These are phyloP conservation scores for Lasioglossum baleicum DNA, from an alignment of 1,140 invertebrate genomes.

Conservation along the genomic window DNA sequence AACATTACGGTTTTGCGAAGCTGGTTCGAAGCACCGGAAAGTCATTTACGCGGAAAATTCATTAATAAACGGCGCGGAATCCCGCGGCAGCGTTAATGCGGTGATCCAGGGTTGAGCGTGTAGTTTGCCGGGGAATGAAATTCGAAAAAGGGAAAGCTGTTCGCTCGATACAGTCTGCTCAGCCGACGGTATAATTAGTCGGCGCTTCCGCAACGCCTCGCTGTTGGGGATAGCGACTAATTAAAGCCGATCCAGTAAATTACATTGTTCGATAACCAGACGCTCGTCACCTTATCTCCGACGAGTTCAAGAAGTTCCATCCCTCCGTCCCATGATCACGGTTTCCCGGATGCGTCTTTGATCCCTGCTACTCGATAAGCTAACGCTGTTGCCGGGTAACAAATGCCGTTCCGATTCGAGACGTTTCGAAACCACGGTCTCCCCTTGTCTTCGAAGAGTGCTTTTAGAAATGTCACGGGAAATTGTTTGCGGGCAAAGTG, in stretches of 20 bases:
- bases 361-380: constrained; percentile 49
- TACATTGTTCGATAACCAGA: constrained; percentile 14
- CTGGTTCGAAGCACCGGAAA: background rate
- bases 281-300: constrained; percentile 57
- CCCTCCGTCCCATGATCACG: constrained; percentile 55
- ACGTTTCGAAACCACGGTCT: background rate
- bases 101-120: too few relatives aligned
- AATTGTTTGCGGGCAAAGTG: too few relatives aligned
- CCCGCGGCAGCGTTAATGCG: background rate
- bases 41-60: background rate
- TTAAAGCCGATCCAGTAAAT: constrained; percentile 47
- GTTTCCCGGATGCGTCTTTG: background rate
- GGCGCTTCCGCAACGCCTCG: background rate
- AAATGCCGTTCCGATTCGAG: background rate
- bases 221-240: constrained; percentile 21
- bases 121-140: background rate
- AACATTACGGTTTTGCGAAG: too few relatives aligned
- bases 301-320: constrained; percentile 38
- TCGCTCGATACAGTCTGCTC: background rate
- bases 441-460: too few relatives aligned
- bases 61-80: background rate
- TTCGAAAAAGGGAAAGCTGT: background rate
- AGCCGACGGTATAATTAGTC: constrained; percentile 11
- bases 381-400: constrained; percentile 12
- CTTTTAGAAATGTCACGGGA: too few relatives aligned